phyloP scores from a whole-genome alignment of 2,888 invertebrate genomes.

The Acanthosepion lycidas region DNA sequence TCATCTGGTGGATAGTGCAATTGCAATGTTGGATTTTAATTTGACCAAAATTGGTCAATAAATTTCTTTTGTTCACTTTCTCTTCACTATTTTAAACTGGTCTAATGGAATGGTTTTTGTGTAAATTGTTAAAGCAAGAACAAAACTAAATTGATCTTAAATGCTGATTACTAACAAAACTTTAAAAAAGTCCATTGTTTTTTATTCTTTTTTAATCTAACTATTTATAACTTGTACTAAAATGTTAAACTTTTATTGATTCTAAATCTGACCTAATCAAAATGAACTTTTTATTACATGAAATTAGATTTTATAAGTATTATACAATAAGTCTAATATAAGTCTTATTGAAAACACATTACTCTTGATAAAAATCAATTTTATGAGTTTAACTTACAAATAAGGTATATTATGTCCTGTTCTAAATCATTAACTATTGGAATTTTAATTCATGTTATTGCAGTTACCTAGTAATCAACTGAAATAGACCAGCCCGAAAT shows the following conservation, averaged over 20 bases:
- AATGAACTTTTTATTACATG: too few species aligned
- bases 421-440: too few species aligned
- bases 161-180: not conserved
- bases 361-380: not conserved
- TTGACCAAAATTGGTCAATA: not conserved
- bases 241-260: not conserved
- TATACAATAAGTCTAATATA: not conserved
- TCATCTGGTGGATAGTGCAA: not conserved
- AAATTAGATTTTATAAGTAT: not conserved
- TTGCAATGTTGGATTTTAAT: not conserved
- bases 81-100: not conserved
- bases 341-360: not conserved
- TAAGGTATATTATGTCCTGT: too few species aligned
- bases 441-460: too few species aligned
- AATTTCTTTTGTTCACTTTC: not conserved
- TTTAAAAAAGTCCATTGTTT: too few species aligned
- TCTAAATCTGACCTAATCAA: not conserved
- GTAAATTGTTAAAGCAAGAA: not conserved
- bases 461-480: too few species aligned
- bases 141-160: conserved; percentile 6
- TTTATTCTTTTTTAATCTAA: too few species aligned
- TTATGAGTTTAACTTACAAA: too few species aligned
- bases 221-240: not conserved
- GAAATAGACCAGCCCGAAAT: too few species aligned
- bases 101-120: not conserved